These are phyloP conservation scores for Orchesella cincta DNA, from an alignment of 1,140 invertebrate genomes.

Conservation along the genomic window DNA sequence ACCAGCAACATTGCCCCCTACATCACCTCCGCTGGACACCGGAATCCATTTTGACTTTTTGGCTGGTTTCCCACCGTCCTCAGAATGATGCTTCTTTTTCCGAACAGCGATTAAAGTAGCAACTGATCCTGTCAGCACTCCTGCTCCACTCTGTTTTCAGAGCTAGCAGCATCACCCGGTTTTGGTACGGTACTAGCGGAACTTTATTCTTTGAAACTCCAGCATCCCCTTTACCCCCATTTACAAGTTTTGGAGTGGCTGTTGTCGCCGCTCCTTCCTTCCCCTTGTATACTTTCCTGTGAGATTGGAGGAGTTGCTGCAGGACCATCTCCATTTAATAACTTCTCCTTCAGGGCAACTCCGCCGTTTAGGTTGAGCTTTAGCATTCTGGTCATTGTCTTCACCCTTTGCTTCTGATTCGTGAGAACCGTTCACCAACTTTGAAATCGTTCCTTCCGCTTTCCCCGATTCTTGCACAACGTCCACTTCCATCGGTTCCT, in stretches of 20 bases:
- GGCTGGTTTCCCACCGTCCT: not conserved
- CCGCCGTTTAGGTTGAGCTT: no score
- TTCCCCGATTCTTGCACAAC: not conserved
- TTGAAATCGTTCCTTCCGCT: not conserved
- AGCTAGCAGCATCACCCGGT: not conserved
- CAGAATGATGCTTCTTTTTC: not conserved
- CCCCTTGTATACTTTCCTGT: no score
- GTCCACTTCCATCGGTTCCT: not conserved
- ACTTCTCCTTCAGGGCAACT: no score
- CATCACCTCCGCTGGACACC: no score
- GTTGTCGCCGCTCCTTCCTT: no score
- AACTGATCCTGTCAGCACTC: not conserved
- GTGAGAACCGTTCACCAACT: slow-evolving; percentile 13
- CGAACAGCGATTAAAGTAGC: not conserved
- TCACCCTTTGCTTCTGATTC: no score
- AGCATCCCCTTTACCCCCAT: not conserved
- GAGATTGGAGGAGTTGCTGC: no score
- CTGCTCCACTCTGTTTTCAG: not conserved
- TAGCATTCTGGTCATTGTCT: no score
- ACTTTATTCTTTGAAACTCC: not conserved
- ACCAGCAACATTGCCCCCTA: no score
- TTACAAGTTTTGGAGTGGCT: no score
- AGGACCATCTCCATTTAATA: no score
- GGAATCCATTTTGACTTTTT: not conserved
- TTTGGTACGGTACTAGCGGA: not conserved